Conservation (phyloP, 2,888 invertebrate species). For the Metalampra italica region DNA sequence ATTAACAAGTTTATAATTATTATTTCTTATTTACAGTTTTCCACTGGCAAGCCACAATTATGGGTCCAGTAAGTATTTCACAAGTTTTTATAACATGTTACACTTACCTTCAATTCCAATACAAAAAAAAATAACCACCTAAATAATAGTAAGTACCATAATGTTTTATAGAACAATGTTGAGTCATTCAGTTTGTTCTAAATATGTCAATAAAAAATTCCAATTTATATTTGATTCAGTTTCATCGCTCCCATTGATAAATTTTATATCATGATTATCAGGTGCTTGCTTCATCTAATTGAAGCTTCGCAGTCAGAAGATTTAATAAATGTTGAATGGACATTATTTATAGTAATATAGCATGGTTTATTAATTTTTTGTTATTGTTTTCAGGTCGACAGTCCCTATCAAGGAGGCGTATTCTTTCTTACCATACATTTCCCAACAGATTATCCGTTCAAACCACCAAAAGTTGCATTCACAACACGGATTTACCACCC, state of each 20-base stretch:
- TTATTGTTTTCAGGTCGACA: conserved; percentile 89
- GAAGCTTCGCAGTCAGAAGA: no score
- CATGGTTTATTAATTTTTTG: background rate
- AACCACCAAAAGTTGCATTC: conserved; percentile 99
- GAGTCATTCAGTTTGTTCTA: no score
- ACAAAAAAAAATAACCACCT: no score
- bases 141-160: no score
- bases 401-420: conserved; percentile 99
- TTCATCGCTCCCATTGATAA: no score
- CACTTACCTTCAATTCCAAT: no score
- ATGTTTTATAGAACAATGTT: background rate
- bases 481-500: conserved; percentile 99
- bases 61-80: conserved; percentile 97
- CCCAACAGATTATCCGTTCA: conserved; percentile 99
- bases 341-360: no score
- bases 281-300: background rate
- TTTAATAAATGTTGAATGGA: no score
- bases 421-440: conserved; percentile 99
- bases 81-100: no score
- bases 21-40: conserved; percentile 89
- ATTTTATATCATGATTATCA: background rate
- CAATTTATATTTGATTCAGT: no score
- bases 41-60: conserved; percentile 99
- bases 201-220: no score
- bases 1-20: conserved; percentile 10